phyloP scores from a whole-genome alignment of 2,888 invertebrate species.

The Caenorhabditis sulstoni region DNA sequence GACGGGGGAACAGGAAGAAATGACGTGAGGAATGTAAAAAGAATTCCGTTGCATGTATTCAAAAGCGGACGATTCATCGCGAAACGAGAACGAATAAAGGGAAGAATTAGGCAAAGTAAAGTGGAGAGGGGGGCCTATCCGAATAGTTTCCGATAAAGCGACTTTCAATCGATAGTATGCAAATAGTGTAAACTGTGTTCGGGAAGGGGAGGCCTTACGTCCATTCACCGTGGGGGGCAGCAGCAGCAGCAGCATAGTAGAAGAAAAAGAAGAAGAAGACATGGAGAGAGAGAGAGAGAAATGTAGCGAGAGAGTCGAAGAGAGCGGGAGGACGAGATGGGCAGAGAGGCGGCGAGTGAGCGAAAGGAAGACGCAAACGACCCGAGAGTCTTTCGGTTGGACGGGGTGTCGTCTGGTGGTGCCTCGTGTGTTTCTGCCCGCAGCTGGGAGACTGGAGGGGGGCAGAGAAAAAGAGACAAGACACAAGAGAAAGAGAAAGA shows the following conservation, averaged over 20 bases:
- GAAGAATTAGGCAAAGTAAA: slow-evolving; percentile 37
- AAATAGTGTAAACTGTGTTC: slow-evolving; percentile 61
- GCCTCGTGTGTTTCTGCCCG: too few species aligned
- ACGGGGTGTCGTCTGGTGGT: too few species aligned
- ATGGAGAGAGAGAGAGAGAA: slow-evolving; percentile 4
- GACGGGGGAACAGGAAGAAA: background rate
- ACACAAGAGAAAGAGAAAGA: slow-evolving; percentile 4
- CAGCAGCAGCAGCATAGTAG: background rate
- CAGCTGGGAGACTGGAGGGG: too few species aligned
- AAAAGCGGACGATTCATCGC: slow-evolving; percentile 19
- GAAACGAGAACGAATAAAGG: background rate
- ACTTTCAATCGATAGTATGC: slow-evolving; percentile 52
- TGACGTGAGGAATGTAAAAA: too few species aligned
- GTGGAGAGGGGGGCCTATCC: background rate
- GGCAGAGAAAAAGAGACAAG: slow-evolving; percentile 2
- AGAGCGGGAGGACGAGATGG: slow-evolving; percentile 4
- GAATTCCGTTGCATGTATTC: too few species aligned
- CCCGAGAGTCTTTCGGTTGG: slow-evolving; percentile 15
- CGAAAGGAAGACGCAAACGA: slow-evolving; percentile 12
- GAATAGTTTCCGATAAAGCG: slow-evolving; percentile 20
- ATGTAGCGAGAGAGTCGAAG: background rate
- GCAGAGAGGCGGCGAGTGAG: background rate
- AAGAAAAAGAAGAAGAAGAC: background rate
- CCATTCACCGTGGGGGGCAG: slow-evolving; percentile 19
- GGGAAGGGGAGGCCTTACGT: background rate